Conservation (phyloP, 2,888 invertebrate genomes). For the Chromoteleia sp. region DNA sequence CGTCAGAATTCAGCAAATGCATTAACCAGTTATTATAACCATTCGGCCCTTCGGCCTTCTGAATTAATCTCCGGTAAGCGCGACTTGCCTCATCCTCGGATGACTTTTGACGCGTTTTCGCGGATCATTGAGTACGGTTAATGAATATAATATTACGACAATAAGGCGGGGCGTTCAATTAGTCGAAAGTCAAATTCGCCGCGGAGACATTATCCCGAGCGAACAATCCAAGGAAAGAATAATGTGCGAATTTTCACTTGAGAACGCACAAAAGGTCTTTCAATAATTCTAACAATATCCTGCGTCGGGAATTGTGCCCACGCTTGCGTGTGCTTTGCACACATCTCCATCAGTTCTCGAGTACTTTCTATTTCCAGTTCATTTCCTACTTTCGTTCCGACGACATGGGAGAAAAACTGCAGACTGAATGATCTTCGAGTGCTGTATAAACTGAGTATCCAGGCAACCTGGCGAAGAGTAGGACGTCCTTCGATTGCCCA, state of each 20-base stretch:
- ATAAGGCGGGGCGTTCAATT: conserved; percentile 24
- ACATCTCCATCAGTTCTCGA: conserved; percentile 60
- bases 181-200: conserved; percentile 17
- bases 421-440: conserved; percentile 62
- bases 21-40: no score
- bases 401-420: conserved; percentile 57
- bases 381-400: conserved; percentile 67
- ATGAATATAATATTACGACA: conserved; percentile 23
- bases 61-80: no score
- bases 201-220: conserved; percentile 4
- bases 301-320: conserved; percentile 40
- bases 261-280: conserved; percentile 49
- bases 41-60: no score
- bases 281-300: conserved; percentile 61
- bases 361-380: conserved; percentile 63
- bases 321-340: conserved; percentile 45
- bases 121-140: conserved; percentile 14
- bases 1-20: no score
- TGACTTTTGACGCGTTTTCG: conserved; percentile 5
- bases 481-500: conserved; percentile 62
- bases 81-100: no score
- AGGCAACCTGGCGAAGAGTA: conserved; percentile 20
- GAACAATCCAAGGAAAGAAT: conserved; percentile 40
- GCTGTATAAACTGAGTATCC: conserved; percentile 64
- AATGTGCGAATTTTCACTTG: conserved; percentile 38